These are phyloP conservation scores for Rhabdomys pumilio DNA, from an alignment of 2,797 vertebrate genomes.

Conservation along the genomic window DNA sequence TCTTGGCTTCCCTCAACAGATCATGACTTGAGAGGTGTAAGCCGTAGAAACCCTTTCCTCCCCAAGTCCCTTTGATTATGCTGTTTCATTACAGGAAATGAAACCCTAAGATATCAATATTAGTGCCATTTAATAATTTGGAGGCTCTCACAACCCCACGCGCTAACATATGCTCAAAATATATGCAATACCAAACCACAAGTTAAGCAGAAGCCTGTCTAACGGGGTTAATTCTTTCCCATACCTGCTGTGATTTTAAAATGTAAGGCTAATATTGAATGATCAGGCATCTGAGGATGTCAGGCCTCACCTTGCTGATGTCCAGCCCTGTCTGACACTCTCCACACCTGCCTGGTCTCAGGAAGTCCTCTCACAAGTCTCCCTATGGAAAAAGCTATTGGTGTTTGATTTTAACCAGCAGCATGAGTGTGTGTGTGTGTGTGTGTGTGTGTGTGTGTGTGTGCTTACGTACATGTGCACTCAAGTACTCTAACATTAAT, in stretches of 20 bases:
- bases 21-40: background rate
- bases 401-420: background rate
- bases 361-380: background rate
- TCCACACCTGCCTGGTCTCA: background rate
- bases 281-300: too few species aligned
- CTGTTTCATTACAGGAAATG: background rate
- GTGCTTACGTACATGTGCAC: too few species aligned
- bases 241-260: background rate
- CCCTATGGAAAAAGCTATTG: rapidly evolving
- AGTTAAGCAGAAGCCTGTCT: background rate
- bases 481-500: background rate
- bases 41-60: background rate
- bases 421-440: background rate
- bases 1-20: background rate
- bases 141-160: background rate
- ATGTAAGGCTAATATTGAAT: background rate
- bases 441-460: background rate
- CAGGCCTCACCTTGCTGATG: background rate
- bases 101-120: background rate
- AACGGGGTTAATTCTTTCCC: background rate
- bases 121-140: background rate
- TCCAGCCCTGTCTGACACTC: background rate
- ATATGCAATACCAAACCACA: background rate
- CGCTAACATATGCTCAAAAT: background rate
- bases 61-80: background rate